Conservation (phyloP, 2,888 invertebrate species). For the Pseudococcus viburni region DNA sequence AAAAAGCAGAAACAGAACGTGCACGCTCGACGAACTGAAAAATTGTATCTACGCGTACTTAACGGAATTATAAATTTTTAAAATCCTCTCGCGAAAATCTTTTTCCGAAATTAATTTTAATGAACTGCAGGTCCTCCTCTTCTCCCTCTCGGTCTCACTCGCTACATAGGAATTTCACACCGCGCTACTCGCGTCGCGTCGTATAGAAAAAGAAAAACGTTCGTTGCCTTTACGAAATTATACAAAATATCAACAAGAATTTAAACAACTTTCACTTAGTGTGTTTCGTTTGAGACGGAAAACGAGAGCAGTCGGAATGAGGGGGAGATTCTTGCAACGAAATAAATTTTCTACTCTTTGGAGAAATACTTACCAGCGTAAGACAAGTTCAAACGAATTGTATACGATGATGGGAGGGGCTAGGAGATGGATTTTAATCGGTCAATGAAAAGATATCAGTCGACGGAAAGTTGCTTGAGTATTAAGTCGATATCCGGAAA, state of each 20-base stretch:
- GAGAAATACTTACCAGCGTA: no score
- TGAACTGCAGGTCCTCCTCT: neutral
- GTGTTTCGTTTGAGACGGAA: neutral
- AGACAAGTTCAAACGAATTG: no score
- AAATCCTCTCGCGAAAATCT: constrained; percentile 37
- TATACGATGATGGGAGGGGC: no score
- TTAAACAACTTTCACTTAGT: constrained; percentile 38
- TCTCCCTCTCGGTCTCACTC: neutral
- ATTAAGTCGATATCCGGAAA: no score
- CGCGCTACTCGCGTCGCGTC: no score
- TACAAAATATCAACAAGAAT: constrained; percentile 52
- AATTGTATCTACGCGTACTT: neutral
- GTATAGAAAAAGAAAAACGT: constrained; percentile 13
- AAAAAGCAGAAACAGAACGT: neutral
- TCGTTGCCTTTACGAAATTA: constrained; percentile 29
- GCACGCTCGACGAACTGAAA: constrained; percentile 10
- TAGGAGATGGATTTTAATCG: no score
- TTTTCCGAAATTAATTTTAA: constrained; percentile 39
- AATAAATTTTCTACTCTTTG: no score
- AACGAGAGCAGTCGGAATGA: no score
- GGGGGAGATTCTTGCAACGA: no score
- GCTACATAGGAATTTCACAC: constrained; percentile 14
- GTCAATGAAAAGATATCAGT: no score
- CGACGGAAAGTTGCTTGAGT: no score
- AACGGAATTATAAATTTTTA: constrained; percentile 51